phyloP scores from a whole-genome alignment of 53 echinoderm and acorn worm species.

The Crossaster papposus region DNA sequence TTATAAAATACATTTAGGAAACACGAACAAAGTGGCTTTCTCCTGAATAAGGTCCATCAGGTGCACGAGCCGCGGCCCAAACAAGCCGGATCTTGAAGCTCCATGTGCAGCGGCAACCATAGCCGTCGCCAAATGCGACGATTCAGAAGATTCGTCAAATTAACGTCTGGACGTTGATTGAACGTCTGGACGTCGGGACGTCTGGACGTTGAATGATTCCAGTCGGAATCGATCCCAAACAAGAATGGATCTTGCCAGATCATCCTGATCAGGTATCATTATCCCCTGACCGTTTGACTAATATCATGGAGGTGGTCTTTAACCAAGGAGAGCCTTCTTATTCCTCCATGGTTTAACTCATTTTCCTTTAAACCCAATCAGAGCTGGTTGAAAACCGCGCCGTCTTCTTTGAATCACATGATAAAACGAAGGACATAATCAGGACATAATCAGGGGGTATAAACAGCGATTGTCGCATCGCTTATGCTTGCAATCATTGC shows the following conservation, averaged over 20 bases:
- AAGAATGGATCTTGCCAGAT: not conserved
- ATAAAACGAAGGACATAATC: not conserved
- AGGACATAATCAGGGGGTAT: not conserved
- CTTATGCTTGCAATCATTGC: too few species aligned
- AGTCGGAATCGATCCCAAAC: not conserved
- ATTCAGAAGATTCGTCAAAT: not conserved
- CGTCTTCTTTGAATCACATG: too few species aligned
- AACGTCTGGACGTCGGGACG: not conserved
- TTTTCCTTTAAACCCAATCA: not conserved
- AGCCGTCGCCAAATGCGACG: not conserved
- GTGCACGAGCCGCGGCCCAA: not conserved
- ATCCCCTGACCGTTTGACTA: not conserved
- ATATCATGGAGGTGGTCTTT: too few species aligned
- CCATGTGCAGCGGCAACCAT: not conserved
- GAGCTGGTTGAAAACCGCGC: not conserved
- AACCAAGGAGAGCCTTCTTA: too few species aligned
- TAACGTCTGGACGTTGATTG: not conserved
- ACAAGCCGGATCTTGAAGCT: not conserved
- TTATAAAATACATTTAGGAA: too few species aligned
- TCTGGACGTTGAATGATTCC: too few species aligned
- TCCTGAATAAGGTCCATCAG: too few species aligned
- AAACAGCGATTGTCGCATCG: too few species aligned
- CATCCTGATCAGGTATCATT: not conserved
- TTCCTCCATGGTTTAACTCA: too few species aligned
- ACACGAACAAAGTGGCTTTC: too few species aligned